Conservation (phyloP, 2,797 vertebrate genomes). For the Rhinoraja longicauda region DNA sequence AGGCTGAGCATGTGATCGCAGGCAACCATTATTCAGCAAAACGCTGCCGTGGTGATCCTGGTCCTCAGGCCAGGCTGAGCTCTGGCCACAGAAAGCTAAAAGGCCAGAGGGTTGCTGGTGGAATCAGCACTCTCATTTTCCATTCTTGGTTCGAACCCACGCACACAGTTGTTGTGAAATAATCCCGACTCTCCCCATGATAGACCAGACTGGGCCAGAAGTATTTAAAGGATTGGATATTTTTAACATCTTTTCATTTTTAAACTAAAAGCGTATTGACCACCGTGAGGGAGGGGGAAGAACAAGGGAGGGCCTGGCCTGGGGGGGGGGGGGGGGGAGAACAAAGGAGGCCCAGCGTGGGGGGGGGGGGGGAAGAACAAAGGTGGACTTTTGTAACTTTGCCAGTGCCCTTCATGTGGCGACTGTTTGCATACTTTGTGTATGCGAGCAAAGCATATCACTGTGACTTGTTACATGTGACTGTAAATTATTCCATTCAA, state of each 20-base stretch:
- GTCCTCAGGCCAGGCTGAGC: background rate
- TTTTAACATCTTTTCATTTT: no score
- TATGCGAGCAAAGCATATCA: no score
- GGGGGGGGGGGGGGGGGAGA: no score
- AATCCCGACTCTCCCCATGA: no score
- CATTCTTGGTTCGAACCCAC: background rate
- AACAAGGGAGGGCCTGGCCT: no score
- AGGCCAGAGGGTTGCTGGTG: background rate
- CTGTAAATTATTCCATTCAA: background rate
- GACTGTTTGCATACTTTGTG: no score
- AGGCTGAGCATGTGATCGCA: background rate
- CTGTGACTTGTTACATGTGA: no score
- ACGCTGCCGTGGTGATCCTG: background rate
- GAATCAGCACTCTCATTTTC: background rate
- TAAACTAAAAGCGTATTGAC: background rate
- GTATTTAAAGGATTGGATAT: conserved; percentile 18
- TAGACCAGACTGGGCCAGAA: background rate
- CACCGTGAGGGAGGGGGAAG: no score
- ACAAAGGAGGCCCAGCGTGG: no score
- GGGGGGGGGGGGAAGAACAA: no score
- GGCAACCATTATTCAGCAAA: background rate
- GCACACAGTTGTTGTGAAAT: background rate
- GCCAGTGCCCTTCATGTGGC: no score
- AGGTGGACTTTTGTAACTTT: no score
- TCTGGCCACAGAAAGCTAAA: background rate